Evolutionary conservation across 1,140 invertebrate species (phyloP).

Genomic region (Oscheius sp.): DNA sequence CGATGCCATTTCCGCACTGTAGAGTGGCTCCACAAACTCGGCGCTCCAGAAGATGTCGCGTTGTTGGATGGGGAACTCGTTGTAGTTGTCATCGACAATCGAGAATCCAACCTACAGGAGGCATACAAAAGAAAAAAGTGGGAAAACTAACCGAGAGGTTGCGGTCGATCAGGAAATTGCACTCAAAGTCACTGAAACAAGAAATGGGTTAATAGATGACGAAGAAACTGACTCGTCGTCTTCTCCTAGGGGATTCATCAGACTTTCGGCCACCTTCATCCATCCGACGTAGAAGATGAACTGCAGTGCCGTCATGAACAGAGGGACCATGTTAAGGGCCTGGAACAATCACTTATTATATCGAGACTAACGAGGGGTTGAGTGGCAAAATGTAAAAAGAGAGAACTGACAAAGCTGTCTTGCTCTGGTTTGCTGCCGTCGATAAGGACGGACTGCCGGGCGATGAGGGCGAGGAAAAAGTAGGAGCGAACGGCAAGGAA

Average conservation of each 20-base stretch:
- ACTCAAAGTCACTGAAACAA: conserved; percentile 29
- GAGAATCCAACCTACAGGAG: conserved; percentile 8
- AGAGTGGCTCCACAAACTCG: conserved; percentile 9
- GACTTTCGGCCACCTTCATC: conserved; percentile 48
- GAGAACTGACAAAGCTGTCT: conserved; percentile 4
- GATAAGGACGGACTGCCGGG: conserved; percentile 42
- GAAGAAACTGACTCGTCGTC: conserved; percentile 20
- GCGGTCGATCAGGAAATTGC: conserved; percentile 32
- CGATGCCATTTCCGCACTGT: conserved; percentile 25
- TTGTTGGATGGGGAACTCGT: conserved; percentile 15
- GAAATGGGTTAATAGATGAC: not conserved
- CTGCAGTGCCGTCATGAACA: conserved; percentile 43
- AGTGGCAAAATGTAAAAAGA: not conserved
- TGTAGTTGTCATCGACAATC: conserved; percentile 31
- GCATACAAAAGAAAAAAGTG: too few relatives aligned
- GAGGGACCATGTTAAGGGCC: conserved; percentile 24
- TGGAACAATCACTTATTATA: conserved; percentile 14
- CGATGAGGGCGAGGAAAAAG: conserved; percentile 41
- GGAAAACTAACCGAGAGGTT: conserved; percentile 29
- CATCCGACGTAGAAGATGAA: conserved; percentile 52
- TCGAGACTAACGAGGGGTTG: not conserved
- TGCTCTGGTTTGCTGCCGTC: conserved; percentile 30
- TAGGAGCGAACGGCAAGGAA: conserved; percentile 44
- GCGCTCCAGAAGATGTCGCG: conserved; percentile 34
- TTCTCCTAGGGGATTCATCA: conserved; percentile 39